Evolutionary conservation across 2,888 invertebrate species (phyloP).

Genomic region (Amphimallon solstitiale): DNA sequence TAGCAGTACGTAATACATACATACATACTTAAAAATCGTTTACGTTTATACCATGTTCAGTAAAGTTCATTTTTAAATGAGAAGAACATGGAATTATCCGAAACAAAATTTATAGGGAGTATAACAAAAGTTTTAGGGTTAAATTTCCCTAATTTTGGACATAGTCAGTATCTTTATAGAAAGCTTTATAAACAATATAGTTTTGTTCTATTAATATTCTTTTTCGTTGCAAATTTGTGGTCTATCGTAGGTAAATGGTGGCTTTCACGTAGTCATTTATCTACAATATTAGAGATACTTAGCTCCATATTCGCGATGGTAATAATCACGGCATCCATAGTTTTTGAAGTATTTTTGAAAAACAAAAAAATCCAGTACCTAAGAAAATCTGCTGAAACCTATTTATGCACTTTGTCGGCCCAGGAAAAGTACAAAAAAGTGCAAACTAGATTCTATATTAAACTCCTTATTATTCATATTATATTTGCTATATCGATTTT

Average conservation of each 20-base stretch:
- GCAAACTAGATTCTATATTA: neutral
- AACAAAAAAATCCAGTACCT: neutral
- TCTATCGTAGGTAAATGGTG: neutral
- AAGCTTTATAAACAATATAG: neutral
- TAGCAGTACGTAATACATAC: no score
- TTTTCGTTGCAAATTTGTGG: neutral
- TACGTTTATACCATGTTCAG: no score
- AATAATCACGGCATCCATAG: neutral
- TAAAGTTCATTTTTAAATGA: no score
- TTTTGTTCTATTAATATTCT: neutral
- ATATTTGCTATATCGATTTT: neutral
- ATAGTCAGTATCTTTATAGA: neutral
- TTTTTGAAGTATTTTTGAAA: neutral
- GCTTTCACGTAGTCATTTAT: neutral
- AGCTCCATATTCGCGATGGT: neutral
- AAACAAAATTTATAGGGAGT: neutral
- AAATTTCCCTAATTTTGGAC: neutral
- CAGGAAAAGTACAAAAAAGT: neutral
- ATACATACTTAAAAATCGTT: no score
- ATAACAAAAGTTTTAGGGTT: neutral
- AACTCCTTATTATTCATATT: slow-evolving; percentile 3
- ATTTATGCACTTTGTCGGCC: neutral
- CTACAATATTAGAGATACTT: neutral
- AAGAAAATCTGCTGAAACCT: neutral
- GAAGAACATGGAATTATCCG: neutral